These are phyloP conservation scores for Sarcophaga carnaria DNA, from an alignment of 2,888 invertebrate species.

Conservation along the genomic window DNA sequence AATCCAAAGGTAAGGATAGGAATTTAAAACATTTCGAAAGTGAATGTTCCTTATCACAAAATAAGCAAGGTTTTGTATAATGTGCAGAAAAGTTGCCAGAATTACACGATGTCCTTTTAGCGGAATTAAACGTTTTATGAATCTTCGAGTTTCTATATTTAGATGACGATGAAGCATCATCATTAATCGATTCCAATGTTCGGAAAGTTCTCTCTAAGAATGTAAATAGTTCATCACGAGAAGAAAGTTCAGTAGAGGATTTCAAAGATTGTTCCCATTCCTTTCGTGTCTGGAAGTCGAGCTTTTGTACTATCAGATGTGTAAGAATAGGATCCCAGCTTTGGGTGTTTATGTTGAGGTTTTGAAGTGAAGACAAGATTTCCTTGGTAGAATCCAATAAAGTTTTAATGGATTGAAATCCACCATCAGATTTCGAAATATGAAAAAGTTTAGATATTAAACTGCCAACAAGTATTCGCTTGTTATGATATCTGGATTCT, in stretches of 20 bases:
- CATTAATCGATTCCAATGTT: background rate
- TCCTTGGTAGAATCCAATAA: too few relatives aligned
- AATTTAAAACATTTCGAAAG: constrained; percentile 17
- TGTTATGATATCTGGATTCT: too few relatives aligned
- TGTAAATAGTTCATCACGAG: background rate
- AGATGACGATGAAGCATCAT: background rate
- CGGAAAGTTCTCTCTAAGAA: constrained; percentile 6
- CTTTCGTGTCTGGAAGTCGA: background rate
- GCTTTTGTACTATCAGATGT: background rate
- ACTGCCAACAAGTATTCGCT: too few relatives aligned
- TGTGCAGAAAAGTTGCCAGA: constrained; percentile 1
- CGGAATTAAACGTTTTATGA: background rate
- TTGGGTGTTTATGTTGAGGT: too few relatives aligned
- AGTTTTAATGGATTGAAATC: too few relatives aligned
- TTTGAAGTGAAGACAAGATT: too few relatives aligned
- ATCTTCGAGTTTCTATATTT: background rate
- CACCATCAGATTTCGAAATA: too few relatives aligned
- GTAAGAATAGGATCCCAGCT: constrained; percentile 13
- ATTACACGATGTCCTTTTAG: background rate
- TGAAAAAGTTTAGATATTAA: too few relatives aligned
- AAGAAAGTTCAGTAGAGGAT: constrained; percentile 13
- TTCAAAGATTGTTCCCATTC: constrained; percentile 24
- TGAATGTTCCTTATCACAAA: constrained; percentile 8
- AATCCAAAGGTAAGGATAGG: background rate
- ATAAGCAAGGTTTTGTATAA: background rate